These are phyloP conservation scores for Nothoprocta perdicaria DNA, from an alignment of 2,113 vertebrate genomes.

Conservation along the genomic window DNA sequence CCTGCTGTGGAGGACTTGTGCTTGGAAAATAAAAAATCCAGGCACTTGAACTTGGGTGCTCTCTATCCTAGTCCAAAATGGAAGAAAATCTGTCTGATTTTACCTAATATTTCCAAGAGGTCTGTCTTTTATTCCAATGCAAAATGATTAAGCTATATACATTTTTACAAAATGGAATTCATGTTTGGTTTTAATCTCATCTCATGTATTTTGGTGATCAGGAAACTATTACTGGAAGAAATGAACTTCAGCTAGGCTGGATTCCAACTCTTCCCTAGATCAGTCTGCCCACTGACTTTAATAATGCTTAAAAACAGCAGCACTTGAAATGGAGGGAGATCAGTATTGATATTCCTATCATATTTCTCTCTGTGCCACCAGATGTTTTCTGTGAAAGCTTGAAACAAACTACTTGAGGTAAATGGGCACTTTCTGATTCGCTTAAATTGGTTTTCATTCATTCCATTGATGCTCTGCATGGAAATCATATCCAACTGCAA, in stretches of 20 bases:
- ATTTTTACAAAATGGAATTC: background rate
- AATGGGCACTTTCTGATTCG: background rate
- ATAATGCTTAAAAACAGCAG: background rate
- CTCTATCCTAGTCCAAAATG: background rate
- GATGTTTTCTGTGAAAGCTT: background rate
- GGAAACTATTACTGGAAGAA: background rate
- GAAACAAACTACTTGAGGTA: background rate
- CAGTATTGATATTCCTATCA: background rate
- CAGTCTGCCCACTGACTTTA: background rate
- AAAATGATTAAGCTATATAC: background rate
- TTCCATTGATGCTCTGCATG: background rate
- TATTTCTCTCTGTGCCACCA: background rate
- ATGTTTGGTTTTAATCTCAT: background rate
- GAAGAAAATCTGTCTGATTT: background rate
- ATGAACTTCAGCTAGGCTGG: background rate
- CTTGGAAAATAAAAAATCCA: constrained; percentile 4
- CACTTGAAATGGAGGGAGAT: background rate
- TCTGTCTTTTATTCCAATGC: background rate
- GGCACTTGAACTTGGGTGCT: background rate
- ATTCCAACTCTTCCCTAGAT: background rate
- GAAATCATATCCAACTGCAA: background rate
- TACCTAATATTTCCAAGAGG: background rate
- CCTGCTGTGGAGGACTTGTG: background rate
- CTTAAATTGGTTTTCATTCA: background rate
- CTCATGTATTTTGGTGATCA: background rate